Evolutionary conservation across 2,888 invertebrate genomes (phyloP).

Genomic region (Eupithecia dodoneata): DNA sequence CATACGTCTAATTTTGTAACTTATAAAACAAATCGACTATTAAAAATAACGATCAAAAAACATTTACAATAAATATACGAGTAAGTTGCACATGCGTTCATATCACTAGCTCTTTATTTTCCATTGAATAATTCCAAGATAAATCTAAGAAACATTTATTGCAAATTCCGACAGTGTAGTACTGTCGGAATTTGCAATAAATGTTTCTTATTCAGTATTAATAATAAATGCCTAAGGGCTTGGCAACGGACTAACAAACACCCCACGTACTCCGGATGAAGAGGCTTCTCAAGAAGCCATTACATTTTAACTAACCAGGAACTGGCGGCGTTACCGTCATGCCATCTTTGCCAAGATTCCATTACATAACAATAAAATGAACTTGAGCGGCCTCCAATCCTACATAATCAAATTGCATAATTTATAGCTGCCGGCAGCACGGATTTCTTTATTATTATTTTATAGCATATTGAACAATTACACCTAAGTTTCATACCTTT

Average conservation of each 20-base stretch:
- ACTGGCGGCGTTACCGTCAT: background rate
- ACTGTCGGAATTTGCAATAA: background rate
- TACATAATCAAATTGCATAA: background rate
- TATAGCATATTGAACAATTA: background rate
- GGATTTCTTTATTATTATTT: background rate
- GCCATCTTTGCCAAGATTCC: background rate
- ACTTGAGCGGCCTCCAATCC: constrained; percentile 17
- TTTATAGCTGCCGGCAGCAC: background rate
- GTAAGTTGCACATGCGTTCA: background rate
- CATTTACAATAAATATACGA: background rate
- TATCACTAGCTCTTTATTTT: background rate
- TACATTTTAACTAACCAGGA: background rate
- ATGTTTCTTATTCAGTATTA: background rate
- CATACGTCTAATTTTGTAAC: background rate
- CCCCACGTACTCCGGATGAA: background rate
- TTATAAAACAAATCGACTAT: background rate
- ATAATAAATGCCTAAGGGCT: background rate
- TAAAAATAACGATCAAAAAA: background rate
- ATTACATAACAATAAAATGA: constrained; percentile 21
- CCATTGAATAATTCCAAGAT: background rate
- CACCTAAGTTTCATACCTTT: background rate
- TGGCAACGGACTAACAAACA: background rate
- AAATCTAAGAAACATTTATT: background rate
- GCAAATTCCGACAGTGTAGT: background rate
- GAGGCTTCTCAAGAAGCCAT: background rate